Base-by-base conservation (phyloP, 2,797 vertebrate genomes). In the Crypturellus tataupa region DNA sequence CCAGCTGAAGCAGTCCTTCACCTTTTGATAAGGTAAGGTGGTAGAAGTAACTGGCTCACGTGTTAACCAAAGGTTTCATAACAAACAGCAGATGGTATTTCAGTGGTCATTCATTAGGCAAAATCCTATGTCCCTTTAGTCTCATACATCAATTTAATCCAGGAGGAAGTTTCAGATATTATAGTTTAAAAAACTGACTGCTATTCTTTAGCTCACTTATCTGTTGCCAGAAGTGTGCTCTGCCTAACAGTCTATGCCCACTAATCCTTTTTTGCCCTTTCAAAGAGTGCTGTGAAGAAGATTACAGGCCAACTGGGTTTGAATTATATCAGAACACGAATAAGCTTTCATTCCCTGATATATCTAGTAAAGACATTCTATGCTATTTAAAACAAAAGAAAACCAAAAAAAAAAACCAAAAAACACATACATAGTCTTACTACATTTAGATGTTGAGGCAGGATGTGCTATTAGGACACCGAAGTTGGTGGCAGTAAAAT, bases 161-260 rank as follows among this genome's bases (percentile, higher is more conserved):
- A 72, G 59, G 42, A 9, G 42, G 40, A 56, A 68, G 15, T 72
- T 94, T 79, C 25, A 55, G 12, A 40, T 68, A 70, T 31, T 75
- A 49, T 29, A 78, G 27, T 67, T 70, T 73, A 79, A 70, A 85
- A 83, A 89, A 85, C 6, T 42, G 40, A 42, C 27, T 2, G 5
- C 63, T 80, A 85, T 89, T 46, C 80, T 91, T 81, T 63, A 83
- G 27, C 49, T 95, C 59, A 55, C 89, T 93, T 80, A 27, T 8
- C 10, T 25, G 5, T 21, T 69, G 58, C n/a, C 71, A 67, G 76
- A 91, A 84, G 46, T 1, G 5, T 42, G 10, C 21, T 83, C 27
- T 77, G 20, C 46, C 44, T 11, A 75, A 10, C 23, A 27, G 29
- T 46, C 72, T 65, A 8, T 73, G 72, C 68, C 60, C 59, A 63